Evolutionary conservation across 1,140 invertebrate genomes (phyloP), one percentile per base, ranked within the genome.

Genomic region (Dendrolimus punctatus): DNA sequence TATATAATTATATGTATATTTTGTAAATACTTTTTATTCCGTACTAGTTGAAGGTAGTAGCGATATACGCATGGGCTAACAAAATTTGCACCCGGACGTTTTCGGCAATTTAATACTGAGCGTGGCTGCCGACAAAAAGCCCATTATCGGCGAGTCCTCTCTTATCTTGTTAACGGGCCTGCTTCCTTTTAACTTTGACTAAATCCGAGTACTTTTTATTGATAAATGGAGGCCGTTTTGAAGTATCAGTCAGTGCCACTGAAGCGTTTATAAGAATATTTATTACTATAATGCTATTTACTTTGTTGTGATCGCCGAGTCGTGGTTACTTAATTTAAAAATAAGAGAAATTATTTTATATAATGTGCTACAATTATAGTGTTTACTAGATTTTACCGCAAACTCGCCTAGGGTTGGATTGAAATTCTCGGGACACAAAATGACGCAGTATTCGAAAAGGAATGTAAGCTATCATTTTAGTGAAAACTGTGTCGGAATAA

Each of bases 161-260:
- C 72, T 78, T 76, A 80, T 78, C 75, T 75, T 73, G 77, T 76
- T 78, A 76, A 71, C 68, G 63, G 65, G 51, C 53, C 57, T 52
- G 62, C 63, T 71, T 68, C 68, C 75, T 75, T 80, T 80, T 78
- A 80, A 80, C 67, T 76, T 75, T 68, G 49, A 55, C 59, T 57
- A 61, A 62, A 62, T 62, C 55, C 57, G 49, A 58, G 55, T 44
- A 51, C 56, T 67, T 59, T 67, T 64, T 68, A 62, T 65, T 62
- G 62, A 68, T 68, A 62, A 68, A 64, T 68, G 62, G 58, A 54
- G 37, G 46, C 53, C 52, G 53, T 51, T 56, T 55, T 62, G 54
- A 57, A 58, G 53, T 60, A 67, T 64, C 61, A 64, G 58, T 64
- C 65, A 64, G 57, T 51, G 55, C 53, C 54, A 6, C 38, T 6